Conservation (phyloP, 1,140 invertebrate genomes). For the Solen grandis region DNA sequence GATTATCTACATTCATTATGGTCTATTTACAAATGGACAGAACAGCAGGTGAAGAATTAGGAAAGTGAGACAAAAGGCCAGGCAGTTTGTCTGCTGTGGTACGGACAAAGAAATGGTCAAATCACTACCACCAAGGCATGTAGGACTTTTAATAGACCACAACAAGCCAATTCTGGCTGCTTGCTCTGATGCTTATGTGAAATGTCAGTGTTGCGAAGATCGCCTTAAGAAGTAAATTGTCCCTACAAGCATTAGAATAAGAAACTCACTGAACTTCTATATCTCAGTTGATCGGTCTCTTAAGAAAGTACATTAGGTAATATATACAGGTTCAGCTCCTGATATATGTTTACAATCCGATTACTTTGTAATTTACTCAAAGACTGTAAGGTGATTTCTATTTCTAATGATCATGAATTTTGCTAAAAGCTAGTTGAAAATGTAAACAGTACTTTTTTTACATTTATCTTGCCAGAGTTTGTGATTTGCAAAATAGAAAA, state of each 20-base stretch:
- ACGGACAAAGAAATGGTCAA: background rate
- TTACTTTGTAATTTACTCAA: background rate
- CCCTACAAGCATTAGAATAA: slow-evolving; percentile 1
- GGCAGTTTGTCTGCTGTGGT: slow-evolving; percentile 1
- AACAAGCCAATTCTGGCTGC: background rate
- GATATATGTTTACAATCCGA: background rate
- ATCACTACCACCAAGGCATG: slow-evolving; percentile 5
- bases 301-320: slow-evolving; percentile 9
- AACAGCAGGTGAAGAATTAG: background rate
- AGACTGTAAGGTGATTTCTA: background rate
- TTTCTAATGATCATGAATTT: background rate
- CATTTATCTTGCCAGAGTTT: too few relatives aligned
- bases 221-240: slow-evolving; percentile 1
- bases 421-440: too few relatives aligned
- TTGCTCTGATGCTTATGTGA: background rate
- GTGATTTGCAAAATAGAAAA: too few relatives aligned
- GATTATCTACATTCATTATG: too few relatives aligned
- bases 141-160: background rate
- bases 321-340: slow-evolving; percentile 7
- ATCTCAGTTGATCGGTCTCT: background rate
- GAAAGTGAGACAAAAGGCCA: slow-evolving; percentile 2
- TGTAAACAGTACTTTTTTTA: too few relatives aligned
- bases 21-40: too few relatives aligned
- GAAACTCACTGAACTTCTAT: background rate
- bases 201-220: background rate